Evolutionary conservation across 92 coral and sea anemone genomes (phyloP), one percentile per base, ranked within the genome.

Genomic region (Porites cylindrica): DNA sequence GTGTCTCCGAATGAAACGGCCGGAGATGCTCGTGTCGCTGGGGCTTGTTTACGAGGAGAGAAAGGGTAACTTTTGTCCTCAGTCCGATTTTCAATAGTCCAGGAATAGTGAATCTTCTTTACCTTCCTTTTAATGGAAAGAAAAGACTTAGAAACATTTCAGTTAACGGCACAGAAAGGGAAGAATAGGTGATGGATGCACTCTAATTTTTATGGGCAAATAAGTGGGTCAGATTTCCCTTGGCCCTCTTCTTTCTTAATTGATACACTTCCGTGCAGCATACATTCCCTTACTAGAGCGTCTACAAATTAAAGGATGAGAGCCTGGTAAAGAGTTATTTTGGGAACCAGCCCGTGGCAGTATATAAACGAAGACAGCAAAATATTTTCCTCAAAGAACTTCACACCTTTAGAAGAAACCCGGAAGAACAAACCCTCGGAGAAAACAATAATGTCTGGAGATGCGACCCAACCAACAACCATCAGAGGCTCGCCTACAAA

Each of bases 401-500:
- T 70, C 86, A 81, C 76, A 81, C 77, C 68, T 71, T 56, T 2
- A 13, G n/a, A 67, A 1, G 78, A n/a, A 56, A 58, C 59, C 29
- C 20, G 2, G 8, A 10, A 67, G 16, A 59, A 70, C 50, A 69
- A 71, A 19, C 32, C 10, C 38, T 14, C 54, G 61, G 62, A 18
- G 43, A 7, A 78, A 7, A 85, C 62, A 32, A 77, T 18, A 32
- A 92, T 92, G 95, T 95, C 99, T 74, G 95, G 98, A 69, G 98
- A 97, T 82, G 82, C 99, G 54, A 91, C 98, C 16, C 98, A 95
- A 24, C 80, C 96, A 53, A 95, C 95, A 12, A 92, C 95, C 18
- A 89, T 97, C 54, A 95, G 94, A 52, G 99, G 99, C 17, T 92
- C 99, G 82, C 98, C 98, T 29, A 97, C 99, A 78, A 97, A 97